Percentiles rank a stretch among this genome's conserved stretches.
phyloP scores from a whole-genome alignment of 2,113 vertebrate genomes.

The Pseudolaguvia tuberculata region DNA sequence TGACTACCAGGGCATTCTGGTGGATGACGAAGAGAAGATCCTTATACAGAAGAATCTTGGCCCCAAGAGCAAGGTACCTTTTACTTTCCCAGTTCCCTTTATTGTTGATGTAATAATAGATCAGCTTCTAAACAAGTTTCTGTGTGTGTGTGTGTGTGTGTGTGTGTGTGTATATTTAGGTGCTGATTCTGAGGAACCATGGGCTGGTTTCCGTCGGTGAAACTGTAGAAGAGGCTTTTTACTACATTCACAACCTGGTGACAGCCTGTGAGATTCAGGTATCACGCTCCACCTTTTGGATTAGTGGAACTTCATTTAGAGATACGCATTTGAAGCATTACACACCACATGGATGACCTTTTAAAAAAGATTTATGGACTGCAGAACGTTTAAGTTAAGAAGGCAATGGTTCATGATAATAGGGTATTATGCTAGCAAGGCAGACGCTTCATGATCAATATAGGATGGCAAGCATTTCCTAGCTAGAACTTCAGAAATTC shows the following conservation, averaged over 20 bases:
- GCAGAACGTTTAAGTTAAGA: not conserved
- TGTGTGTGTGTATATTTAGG: constrained; percentile 63
- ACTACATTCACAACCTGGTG: constrained; percentile 91
- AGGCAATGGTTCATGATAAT: not conserved
- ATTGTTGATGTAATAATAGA: not conserved
- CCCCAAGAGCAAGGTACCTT: constrained; percentile 89
- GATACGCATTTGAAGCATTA: not conserved
- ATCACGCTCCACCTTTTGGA: constrained; percentile 32
- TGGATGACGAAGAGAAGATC: constrained; percentile 84
- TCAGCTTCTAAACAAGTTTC: not conserved
- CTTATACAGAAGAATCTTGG: constrained; percentile 91
- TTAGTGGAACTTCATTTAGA: too few species aligned
- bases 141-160: constrained; percentile 11
- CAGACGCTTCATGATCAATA: not conserved
- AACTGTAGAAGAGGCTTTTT: constrained; percentile 95
- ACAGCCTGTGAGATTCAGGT: constrained; percentile 98
- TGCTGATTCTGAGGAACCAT: constrained; percentile 93
- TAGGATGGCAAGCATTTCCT: not conserved
- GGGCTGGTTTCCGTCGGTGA: constrained; percentile 89
- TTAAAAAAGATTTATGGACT: not conserved
- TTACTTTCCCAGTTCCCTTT: not conserved
- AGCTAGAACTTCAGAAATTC: not conserved
- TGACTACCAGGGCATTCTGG: constrained; percentile 92
- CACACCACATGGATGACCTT: not conserved
- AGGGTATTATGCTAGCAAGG: not conserved